phyloP scores from a whole-genome alignment of 2,113 vertebrate genomes.

The Odobenus rosmarus region DNA sequence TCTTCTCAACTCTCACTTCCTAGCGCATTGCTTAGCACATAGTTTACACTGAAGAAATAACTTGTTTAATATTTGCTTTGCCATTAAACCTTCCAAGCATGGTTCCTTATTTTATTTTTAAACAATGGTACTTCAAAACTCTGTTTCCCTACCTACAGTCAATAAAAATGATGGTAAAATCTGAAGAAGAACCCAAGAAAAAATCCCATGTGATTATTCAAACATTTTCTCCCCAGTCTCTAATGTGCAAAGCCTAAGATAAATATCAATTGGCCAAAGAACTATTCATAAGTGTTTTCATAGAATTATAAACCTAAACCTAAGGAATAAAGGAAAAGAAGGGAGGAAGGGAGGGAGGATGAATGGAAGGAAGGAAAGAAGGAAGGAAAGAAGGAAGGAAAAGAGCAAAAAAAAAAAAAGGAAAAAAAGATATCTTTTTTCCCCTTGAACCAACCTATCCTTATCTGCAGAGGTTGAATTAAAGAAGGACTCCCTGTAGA shows the following conservation, averaged over 20 bases:
- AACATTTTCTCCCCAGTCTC: neutral
- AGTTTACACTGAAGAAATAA: neutral
- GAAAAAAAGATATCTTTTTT: neutral
- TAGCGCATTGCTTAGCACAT: too few relatives aligned
- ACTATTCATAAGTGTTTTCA: neutral
- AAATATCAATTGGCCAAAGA: neutral
- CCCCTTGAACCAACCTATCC: neutral
- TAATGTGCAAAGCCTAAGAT: neutral
- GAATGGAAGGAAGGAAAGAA: neutral
- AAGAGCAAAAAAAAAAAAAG: too few relatives aligned
- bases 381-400: neutral
- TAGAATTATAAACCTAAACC: neutral
- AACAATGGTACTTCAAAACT: neutral
- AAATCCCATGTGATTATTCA: neutral
- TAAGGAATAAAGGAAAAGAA: neutral
- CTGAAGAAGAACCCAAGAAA: neutral
- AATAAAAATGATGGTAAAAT: neutral
- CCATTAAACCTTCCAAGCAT: neutral
- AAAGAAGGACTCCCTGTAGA: neutral
- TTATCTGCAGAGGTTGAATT: neutral
- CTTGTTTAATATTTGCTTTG: neutral
- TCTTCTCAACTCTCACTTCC: neutral
- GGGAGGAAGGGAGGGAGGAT: rapidly evolving
- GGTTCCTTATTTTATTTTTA: neutral
- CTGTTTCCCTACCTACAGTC: neutral